phyloP scores from a whole-genome alignment of 1,140 invertebrate species.

The Brachionus rotundiformis region DNA sequence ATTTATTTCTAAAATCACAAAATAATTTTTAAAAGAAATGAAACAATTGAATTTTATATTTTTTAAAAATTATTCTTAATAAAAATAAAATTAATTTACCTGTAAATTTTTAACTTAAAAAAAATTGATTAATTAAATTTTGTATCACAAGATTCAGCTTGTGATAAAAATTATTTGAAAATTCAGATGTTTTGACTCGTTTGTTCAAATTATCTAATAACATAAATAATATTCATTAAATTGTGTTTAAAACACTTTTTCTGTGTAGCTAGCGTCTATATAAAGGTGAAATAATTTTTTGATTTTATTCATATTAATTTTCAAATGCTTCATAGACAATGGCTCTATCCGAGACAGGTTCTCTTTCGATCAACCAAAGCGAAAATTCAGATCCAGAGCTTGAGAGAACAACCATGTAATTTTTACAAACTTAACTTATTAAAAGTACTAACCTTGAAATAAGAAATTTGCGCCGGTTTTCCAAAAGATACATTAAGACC shows the following conservation, averaged over 20 bases:
- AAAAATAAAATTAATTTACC: too few relatives aligned
- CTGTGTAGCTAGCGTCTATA: neutral
- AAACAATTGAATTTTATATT: too few relatives aligned
- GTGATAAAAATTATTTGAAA: neutral
- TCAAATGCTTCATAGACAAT: constrained; percentile 9
- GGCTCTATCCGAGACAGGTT: neutral
- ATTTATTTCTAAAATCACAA: too few relatives aligned
- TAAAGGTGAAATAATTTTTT: neutral
- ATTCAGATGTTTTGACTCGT: neutral
- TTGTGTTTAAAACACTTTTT: constrained; percentile 3
- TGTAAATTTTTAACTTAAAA: neutral
- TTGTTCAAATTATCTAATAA: neutral
- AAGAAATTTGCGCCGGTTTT: neutral
- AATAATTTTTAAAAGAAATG: too few relatives aligned
- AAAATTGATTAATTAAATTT: too few relatives aligned
- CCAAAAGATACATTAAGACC: neutral
- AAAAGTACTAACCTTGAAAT: too few relatives aligned
- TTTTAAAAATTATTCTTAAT: too few relatives aligned
- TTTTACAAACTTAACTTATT: too few relatives aligned
- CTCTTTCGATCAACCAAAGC: constrained; percentile 11
- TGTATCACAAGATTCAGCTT: neutral
- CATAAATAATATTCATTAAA: too few relatives aligned
- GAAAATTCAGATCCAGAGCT: neutral
- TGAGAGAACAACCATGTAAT: neutral
- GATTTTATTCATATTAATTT: neutral